Conservation (phyloP, 1,140 invertebrate genomes). For the Propsilocerus akamusi region DNA sequence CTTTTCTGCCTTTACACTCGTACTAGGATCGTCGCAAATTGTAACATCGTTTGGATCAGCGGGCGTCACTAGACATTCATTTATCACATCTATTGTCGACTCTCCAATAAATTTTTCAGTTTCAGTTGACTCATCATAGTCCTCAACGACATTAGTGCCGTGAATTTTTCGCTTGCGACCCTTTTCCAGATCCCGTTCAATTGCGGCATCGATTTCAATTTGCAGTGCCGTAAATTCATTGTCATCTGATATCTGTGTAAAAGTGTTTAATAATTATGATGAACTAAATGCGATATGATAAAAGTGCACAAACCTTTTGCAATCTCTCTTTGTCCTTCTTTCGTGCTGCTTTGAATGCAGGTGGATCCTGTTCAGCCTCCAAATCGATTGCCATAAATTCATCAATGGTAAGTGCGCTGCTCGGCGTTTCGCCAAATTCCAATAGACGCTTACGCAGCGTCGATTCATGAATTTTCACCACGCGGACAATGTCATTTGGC, state of each 20-base stretch:
- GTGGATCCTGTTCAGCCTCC: constrained; percentile 92
- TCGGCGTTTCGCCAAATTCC: constrained; percentile 93
- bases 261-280: not conserved
- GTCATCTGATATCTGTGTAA: constrained; percentile 23
- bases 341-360: constrained; percentile 76
- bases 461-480: constrained; percentile 90
- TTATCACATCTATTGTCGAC: constrained; percentile 33
- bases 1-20: constrained; percentile 1
- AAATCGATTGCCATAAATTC: constrained; percentile 96
- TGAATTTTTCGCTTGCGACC: constrained; percentile 8
- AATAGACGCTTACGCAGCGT: constrained; percentile 80
- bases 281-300: not conserved
- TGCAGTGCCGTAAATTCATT: constrained; percentile 49
- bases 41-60: constrained; percentile 8
- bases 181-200: constrained; percentile 40
- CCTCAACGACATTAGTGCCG: constrained; percentile 17
- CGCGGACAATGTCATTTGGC: constrained; percentile 76
- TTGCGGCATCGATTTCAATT: constrained; percentile 50
- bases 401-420: constrained; percentile 74
- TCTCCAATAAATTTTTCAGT: constrained; percentile 33
- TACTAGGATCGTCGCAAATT: constrained; percentile 7
- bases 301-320: constrained; percentile 30
- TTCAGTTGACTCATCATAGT: constrained; percentile 17
- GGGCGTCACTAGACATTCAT: constrained; percentile 24
- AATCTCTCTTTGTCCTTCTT: constrained; percentile 68